A percentile compares a stretch with the other conserved stretches of the same genome.
These are phyloP conservation scores for Scaptodrosophila lebanonensis DNA, from an alignment of 1,140 invertebrate genomes.

Conservation along the genomic window DNA sequence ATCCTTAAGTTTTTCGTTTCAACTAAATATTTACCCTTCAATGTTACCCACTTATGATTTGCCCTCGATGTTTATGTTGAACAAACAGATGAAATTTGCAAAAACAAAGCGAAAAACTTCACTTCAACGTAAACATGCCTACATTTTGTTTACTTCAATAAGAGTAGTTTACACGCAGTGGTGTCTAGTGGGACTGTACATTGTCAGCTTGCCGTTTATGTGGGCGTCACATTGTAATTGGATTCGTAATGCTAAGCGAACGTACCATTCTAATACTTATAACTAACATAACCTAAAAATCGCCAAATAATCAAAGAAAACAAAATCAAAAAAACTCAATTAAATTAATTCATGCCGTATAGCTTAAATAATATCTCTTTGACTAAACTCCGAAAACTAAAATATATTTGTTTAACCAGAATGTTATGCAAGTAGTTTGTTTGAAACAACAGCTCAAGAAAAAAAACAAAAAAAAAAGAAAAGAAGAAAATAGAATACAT, in stretches of 20 bases:
- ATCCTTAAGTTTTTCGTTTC: constrained; percentile 32
- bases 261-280: constrained; percentile 47
- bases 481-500: constrained; percentile 10
- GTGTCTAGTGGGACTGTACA: constrained; percentile 79
- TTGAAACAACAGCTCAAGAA: constrained; percentile 41
- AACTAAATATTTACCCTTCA: constrained; percentile 54
- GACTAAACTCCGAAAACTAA: constrained; percentile 61
- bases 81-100: constrained; percentile 33
- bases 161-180: constrained; percentile 78
- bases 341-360: too few relatives aligned
- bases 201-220: constrained; percentile 83
- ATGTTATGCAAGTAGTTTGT: constrained; percentile 77
- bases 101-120: constrained; percentile 31
- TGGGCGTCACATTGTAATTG: constrained; percentile 79
- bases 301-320: constrained; percentile 27
- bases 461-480: constrained; percentile 7
- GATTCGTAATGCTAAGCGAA: constrained; percentile 74
- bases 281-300: constrained; percentile 40
- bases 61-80: constrained; percentile 63
- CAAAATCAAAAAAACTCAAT: constrained; percentile 42
- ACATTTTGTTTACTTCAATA: constrained; percentile 76
- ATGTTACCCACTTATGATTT: constrained; percentile 67
- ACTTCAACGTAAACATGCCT: constrained; percentile 25
- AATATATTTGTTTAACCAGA: constrained; percentile 71
- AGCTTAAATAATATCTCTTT: too few relatives aligned